Conservation (phyloP, 2,888 invertebrate genomes). For the Philaethria dido region DNA sequence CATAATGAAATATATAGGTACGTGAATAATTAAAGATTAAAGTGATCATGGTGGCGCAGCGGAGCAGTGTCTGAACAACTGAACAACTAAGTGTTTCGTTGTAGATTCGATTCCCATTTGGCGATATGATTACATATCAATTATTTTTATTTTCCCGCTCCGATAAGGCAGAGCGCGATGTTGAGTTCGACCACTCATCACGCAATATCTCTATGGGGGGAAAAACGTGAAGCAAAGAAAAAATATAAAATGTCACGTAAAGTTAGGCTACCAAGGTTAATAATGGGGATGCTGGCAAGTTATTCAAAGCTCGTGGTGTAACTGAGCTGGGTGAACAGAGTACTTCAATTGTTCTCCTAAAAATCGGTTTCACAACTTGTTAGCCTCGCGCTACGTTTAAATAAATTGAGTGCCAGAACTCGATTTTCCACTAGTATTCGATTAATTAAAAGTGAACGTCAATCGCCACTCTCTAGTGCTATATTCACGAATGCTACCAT, state of each 20-base stretch:
- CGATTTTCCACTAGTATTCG: slow-evolving; percentile 40
- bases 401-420: slow-evolving; percentile 38
- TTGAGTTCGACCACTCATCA: too few relatives aligned
- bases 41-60: too few relatives aligned
- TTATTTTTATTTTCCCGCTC: too few relatives aligned
- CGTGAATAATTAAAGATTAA: too few relatives aligned
- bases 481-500: slow-evolving; percentile 22
- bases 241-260: neutral
- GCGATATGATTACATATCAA: too few relatives aligned
- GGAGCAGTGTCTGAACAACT: too few relatives aligned
- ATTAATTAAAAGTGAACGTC: slow-evolving; percentile 44
- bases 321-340: slow-evolving; percentile 18
- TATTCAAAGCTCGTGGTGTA: slow-evolving; percentile 26
- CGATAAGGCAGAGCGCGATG: too few relatives aligned
- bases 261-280: neutral
- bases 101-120: too few relatives aligned
- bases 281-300: neutral
- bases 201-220: too few relatives aligned
- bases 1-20: too few relatives aligned
- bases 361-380: slow-evolving; percentile 46
- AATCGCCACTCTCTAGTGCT: slow-evolving; percentile 19
- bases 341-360: slow-evolving; percentile 36
- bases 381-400: slow-evolving; percentile 38
- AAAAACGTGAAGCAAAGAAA: too few relatives aligned
- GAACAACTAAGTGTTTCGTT: too few relatives aligned